These are phyloP conservation scores for Anoplophora glabripennis DNA, from an alignment of 1,140 invertebrate species.

Conservation along the genomic window DNA sequence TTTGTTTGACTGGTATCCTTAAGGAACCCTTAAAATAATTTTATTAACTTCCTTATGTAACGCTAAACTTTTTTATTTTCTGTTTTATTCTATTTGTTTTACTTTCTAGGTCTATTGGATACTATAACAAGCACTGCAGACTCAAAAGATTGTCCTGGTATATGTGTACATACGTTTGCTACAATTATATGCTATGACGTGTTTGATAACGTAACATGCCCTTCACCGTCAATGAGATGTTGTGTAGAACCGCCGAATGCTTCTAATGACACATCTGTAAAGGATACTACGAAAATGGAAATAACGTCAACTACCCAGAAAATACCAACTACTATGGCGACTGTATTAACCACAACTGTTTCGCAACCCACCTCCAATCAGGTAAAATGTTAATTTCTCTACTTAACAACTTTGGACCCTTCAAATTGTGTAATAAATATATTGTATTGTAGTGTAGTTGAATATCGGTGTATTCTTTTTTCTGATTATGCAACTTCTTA, in stretches of 20 bases:
- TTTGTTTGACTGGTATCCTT: too few relatives aligned
- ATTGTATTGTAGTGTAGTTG: too few relatives aligned
- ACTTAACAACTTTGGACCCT: too few relatives aligned
- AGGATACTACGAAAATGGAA: conserved; percentile 45
- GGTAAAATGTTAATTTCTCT: conserved; percentile 13
- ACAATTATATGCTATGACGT: conserved; percentile 81
- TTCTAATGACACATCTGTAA: conserved; percentile 22
- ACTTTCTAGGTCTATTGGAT: conserved; percentile 68
- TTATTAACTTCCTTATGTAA: too few relatives aligned
- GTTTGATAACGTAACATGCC: conserved; percentile 75
- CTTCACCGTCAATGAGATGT: conserved; percentile 74
- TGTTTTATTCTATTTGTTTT: neutral
- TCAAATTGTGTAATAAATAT: neutral
- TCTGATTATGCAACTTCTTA: too few relatives aligned
- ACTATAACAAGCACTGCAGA: conserved; percentile 79
- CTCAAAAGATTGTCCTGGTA: conserved; percentile 79
- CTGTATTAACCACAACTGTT: conserved; percentile 17
- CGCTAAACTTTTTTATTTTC: neutral
- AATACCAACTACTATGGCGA: conserved; percentile 30
- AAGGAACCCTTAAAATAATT: too few relatives aligned
- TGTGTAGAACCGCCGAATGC: conserved; percentile 65
- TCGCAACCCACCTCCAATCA: conserved; percentile 25
- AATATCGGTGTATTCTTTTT: too few relatives aligned
- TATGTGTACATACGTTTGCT: conserved; percentile 78
- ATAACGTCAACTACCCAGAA: conserved; percentile 46